Conservation (phyloP, 2,888 invertebrate genomes). For the Sialis fuliginosa region DNA sequence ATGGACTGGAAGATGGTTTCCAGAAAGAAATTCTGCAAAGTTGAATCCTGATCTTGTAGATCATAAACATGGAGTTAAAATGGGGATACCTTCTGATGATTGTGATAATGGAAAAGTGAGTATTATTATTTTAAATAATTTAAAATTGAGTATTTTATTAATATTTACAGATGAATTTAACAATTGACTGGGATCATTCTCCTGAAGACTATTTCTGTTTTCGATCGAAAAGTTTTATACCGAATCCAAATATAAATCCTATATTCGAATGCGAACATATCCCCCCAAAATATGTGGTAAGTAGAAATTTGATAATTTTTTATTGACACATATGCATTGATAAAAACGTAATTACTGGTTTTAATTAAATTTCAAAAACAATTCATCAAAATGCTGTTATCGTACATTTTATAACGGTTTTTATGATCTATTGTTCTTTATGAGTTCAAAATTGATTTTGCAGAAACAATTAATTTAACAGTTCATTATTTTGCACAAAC, state of each 20-base stretch:
- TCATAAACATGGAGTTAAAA: constrained; percentile 26
- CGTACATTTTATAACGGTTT: not conserved
- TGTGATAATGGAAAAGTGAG: constrained; percentile 53
- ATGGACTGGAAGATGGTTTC: constrained; percentile 26
- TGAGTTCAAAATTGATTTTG: constrained; percentile 1
- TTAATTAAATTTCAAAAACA: too few relatives aligned
- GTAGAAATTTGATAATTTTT: constrained; percentile 10
- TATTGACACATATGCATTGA: too few relatives aligned
- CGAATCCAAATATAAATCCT: constrained; percentile 27
- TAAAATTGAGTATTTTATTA: constrained; percentile 12
- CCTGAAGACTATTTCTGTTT: constrained; percentile 42
- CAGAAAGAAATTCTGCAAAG: constrained; percentile 13
- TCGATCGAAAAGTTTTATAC: constrained; percentile 28
- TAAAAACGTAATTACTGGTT: too few relatives aligned
- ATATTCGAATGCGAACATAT: constrained; percentile 32
- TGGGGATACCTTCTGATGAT: constrained; percentile 30
- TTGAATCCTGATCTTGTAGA: constrained; percentile 12
- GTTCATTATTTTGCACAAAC: not conserved
- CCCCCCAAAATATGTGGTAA: constrained; percentile 36
- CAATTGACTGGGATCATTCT: constrained; percentile 40
- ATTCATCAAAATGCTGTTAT: too few relatives aligned
- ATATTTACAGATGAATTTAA: constrained; percentile 33
- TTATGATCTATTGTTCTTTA: constrained; percentile 6
- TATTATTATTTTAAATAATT: constrained; percentile 11
- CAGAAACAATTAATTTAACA: constrained; percentile 1